Evolutionary conservation across 1,140 invertebrate species (phyloP).

Genomic region (Bombus soroeensis): DNA sequence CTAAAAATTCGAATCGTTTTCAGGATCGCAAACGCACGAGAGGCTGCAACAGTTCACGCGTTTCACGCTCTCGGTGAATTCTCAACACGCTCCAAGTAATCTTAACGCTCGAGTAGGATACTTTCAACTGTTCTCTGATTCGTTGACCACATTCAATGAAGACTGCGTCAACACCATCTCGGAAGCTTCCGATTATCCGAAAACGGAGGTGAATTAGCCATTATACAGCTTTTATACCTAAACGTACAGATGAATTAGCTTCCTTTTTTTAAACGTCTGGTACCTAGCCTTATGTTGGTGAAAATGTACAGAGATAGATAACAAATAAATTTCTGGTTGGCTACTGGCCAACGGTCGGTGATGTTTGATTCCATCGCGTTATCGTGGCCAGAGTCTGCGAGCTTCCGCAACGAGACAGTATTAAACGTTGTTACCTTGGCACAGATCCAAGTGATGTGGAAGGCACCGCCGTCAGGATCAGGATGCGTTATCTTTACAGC

Average conservation of each 20-base stretch:
- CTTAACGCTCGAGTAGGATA: constrained; percentile 86
- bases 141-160: constrained; percentile 90
- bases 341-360: constrained; percentile 1
- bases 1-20: constrained; percentile 75
- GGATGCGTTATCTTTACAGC: constrained; percentile 93
- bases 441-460: constrained; percentile 93
- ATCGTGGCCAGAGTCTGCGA: constrained; percentile 13
- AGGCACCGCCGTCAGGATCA: constrained; percentile 90
- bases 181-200: constrained; percentile 89
- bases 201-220: constrained; percentile 86
- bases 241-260: too few species aligned
- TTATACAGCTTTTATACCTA: not conserved
- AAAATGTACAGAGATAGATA: not conserved
- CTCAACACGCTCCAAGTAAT: constrained; percentile 83
- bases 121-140: constrained; percentile 92
- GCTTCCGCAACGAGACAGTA: constrained; percentile 24
- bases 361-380: constrained; percentile 26
- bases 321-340: constrained; percentile 27
- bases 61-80: constrained; percentile 92
- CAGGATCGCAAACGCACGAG: constrained; percentile 88
- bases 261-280: not conserved
- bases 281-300: not conserved
- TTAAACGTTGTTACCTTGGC: constrained; percentile 48
- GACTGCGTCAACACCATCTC: constrained; percentile 94
- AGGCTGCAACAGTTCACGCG: constrained; percentile 91